Base-by-base conservation (phyloP, 2,888 invertebrate species). In the Dryadula phaetusa region DNA sequence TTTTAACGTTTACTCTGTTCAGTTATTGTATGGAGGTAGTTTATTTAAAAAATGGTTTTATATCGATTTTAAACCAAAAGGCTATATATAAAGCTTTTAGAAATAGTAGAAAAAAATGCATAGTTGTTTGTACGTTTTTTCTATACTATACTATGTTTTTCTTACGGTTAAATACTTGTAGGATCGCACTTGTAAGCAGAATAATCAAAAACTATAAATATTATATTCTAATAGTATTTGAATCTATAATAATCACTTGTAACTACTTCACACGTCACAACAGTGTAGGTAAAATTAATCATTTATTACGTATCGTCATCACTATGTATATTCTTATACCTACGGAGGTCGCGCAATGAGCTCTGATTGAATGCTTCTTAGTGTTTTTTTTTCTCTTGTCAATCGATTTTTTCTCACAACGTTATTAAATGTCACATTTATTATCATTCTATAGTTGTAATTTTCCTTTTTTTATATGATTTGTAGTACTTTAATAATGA, bases 1-100 rank as follows among this genome's bases (percentile, higher is more conserved):
- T 53, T 40, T 64, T 44, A 8, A 7, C 32, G 56, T 62, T 61
- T 61, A 63, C 64, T 67, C 46, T 61, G 62, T 62, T 60, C 44
- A 37, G 16, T 49, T 37, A 54, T 54, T 62, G 20, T 62, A 32
- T 47, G 54, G 46, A 47, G 18, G 28, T 44, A 40, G 10, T n/a
- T n/a, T n/a, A n/a, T n/a, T n/a, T n/a, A n/a, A n/a, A n/a, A n/a
- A n/a, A n/a, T 34, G 28, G 7, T 18, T 60, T 28, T 18, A 14
- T n/a, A 52, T 14, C n/a, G 28, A 12, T 22, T 22, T 46, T n/a
- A n/a, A n/a, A n/a, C n/a, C n/a, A n/a, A n/a, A n/a, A n/a, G n/a
- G n/a, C n/a, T n/a, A n/a, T n/a, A n/a, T n/a, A n/a, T n/a, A n/a
- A n/a, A n/a, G n/a, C n/a, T n/a, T n/a, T n/a, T n/a, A n/a, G n/a